Evolutionary conservation across 2,113 vertebrate species (phyloP).

Genomic region (Lanius ludovicianus): DNA sequence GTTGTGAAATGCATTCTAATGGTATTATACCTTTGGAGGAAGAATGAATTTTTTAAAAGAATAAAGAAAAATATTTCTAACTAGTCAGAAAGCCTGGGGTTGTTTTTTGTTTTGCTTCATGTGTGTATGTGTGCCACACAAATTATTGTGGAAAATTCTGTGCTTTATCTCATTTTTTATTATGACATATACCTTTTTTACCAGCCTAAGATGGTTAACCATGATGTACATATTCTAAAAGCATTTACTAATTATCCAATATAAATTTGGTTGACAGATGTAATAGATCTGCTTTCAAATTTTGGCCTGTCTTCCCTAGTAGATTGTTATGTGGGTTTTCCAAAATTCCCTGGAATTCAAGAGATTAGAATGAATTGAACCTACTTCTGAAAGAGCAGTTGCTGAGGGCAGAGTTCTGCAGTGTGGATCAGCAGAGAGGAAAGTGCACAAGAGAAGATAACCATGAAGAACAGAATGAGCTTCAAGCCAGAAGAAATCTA

Average conservation of each 20-base stretch:
- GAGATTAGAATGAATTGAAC: neutral
- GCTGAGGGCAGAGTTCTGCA: neutral
- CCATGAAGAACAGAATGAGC: neutral
- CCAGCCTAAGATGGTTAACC: neutral
- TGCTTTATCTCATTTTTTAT: neutral
- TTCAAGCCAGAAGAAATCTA: neutral
- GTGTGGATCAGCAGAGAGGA: neutral
- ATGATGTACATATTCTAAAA: neutral
- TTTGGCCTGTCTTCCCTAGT: neutral
- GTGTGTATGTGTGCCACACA: neutral
- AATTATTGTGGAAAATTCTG: neutral
- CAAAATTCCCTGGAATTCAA: neutral
- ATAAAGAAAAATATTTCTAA: neutral
- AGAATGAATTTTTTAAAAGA: neutral
- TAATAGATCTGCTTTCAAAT: neutral
- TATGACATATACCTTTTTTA: neutral
- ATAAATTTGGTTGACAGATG: neutral
- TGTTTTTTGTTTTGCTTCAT: neutral
- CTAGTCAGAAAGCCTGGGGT: neutral
- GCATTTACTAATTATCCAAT: neutral
- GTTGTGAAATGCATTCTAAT: conserved; percentile 25
- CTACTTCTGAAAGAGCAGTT: neutral
- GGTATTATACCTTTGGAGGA: neutral
- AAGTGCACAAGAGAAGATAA: neutral
- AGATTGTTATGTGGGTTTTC: neutral